phyloP scores from a whole-genome alignment of 2,797 vertebrate species.

The Picus viridis region DNA sequence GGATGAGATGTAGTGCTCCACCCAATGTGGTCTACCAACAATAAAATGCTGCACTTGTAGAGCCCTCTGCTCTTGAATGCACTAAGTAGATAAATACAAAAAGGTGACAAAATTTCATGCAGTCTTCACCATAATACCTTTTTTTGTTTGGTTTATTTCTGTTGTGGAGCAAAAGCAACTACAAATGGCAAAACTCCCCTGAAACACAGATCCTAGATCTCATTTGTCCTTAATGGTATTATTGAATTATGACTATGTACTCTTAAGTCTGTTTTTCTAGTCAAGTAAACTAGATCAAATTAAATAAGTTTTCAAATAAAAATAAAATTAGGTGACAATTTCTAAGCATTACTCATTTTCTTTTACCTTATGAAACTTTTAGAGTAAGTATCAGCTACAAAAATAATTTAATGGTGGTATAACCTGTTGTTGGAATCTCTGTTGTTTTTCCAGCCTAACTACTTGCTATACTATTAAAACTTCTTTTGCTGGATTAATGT shows the following conservation, averaged over 20 bases:
- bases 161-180: not conserved
- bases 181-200: not conserved
- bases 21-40: not conserved
- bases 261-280: not conserved
- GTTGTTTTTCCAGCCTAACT: not conserved
- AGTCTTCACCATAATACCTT: not conserved
- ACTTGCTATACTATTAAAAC: not conserved
- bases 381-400: not conserved
- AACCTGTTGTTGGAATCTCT: not conserved
- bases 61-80: not conserved
- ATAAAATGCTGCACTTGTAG: not conserved
- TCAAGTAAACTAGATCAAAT: not conserved
- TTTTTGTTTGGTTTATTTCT: not conserved
- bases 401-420: not conserved
- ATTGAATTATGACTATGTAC: not conserved
- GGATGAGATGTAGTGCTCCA: not conserved
- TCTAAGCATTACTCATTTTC: not conserved
- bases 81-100: not conserved
- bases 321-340: not conserved
- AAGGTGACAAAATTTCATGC: not conserved
- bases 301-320: no score
- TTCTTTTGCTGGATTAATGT: not conserved
- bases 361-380: not conserved
- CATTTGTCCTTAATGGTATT: not conserved
- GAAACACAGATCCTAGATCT: not conserved